Evolutionary conservation across 2,113 vertebrate genomes (phyloP), one percentile per base, ranked within the genome.

Genomic region (Oophaga pumilio): DNA sequence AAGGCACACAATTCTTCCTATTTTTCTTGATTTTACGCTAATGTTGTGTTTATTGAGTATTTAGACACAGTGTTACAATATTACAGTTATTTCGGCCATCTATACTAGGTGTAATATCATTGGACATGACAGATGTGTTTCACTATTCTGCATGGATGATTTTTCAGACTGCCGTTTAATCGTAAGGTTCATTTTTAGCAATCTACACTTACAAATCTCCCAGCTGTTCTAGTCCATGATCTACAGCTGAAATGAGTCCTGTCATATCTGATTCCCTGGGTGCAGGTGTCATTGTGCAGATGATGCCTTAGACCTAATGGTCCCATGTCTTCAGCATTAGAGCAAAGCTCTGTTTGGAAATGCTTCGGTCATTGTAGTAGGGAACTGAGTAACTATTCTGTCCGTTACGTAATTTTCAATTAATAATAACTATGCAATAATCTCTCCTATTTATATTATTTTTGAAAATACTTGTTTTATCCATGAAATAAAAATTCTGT

Each of bases 151-250:
- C 24, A 14, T 33, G 12, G 28, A 57, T 60, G 53, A 33, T 80
- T 80, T 80, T 8, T 57, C 26, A 77, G n/a, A n/a, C n/a, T 52
- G 50, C 76, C 28, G 14, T 68, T 33, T 50, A 60, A 66, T 50
- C 62, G 12, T 82, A 82, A 82, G 49, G 62, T 82, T 82, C 59
- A 82, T 66, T 22, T 82, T n/a, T 66, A 82, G 79, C 79, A 49
- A 49, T 82, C 60, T 49, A 43, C 17, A 6, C 26, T 20, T 81
- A 62, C 56, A 81, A 49, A 24, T 18, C 15, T 43, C 28, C 78
- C 78, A 82, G 79, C 79, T 82, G 79, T 82, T 64, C 18, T 28
- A 82, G 49, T 49, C 33, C 80, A 43, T 62, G 79, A 64, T 49
- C 60, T 49, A 49, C 59, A 62, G 26, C 18, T 50, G 59, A 82